These are phyloP conservation scores for Linurgus olivaceus DNA, from an alignment of 2,797 vertebrate genomes.

Conservation along the genomic window DNA sequence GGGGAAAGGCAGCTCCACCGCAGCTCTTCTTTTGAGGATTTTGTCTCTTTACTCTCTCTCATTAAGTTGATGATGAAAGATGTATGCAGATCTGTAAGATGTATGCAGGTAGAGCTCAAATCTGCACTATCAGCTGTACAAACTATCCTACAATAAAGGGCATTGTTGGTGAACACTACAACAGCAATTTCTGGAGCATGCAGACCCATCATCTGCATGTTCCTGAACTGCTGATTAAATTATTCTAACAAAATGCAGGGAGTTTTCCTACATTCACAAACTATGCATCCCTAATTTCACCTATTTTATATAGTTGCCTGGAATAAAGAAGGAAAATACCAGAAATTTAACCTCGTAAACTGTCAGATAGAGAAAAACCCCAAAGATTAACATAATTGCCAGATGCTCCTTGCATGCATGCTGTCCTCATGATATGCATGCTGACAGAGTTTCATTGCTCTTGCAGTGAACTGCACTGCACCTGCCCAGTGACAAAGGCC, in stretches of 20 bases:
- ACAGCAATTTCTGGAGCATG: neutral
- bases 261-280: neutral
- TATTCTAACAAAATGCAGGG: neutral
- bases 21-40: neutral
- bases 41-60: neutral
- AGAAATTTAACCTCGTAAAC: neutral
- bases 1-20: neutral
- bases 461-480: neutral
- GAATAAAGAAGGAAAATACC: neutral
- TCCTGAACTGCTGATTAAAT: neutral
- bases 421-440: neutral
- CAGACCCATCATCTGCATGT: neutral
- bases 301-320: neutral
- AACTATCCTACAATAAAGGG: neutral
- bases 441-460: neutral
- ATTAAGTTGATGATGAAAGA: neutral
- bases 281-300: neutral
- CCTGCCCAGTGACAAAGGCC: neutral
- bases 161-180: neutral
- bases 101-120: neutral
- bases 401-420: neutral
- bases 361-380: neutral
- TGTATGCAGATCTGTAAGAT: neutral
- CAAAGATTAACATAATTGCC: neutral
- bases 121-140: neutral